phyloP scores from a whole-genome alignment of 1,140 invertebrate genomes.

The Antheraea pernyi region DNA sequence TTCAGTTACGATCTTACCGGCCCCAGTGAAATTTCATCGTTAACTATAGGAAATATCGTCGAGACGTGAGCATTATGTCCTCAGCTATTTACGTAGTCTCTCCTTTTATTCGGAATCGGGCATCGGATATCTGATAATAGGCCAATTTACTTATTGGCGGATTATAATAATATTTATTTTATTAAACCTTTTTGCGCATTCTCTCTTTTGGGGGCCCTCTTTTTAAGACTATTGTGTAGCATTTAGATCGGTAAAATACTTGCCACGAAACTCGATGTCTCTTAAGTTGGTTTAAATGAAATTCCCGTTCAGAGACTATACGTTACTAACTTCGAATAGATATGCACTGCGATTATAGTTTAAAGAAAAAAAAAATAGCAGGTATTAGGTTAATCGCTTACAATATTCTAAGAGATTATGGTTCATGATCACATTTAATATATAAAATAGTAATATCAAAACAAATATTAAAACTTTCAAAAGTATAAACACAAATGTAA shows the following conservation, averaged over 20 bases:
- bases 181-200: slow-evolving; percentile 17
- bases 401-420: too few species aligned
- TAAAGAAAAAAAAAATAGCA: too few species aligned
- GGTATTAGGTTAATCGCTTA: too few species aligned
- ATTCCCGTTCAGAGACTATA: too few species aligned
- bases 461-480: too few species aligned
- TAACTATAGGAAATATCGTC: slow-evolving; percentile 49
- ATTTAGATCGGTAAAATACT: not conserved
- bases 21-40: slow-evolving; percentile 36
- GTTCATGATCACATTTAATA: too few species aligned
- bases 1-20: slow-evolving; percentile 56
- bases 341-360: too few species aligned
- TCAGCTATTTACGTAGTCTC: slow-evolving; percentile 10
- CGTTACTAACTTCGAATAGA: too few species aligned
- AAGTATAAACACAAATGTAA: too few species aligned
- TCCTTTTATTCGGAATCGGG: slow-evolving; percentile 19
- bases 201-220: not conserved
- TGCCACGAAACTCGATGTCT: not conserved
- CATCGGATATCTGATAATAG: slow-evolving; percentile 1
- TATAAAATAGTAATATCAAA: too few species aligned
- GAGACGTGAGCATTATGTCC: slow-evolving; percentile 36
- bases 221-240: not conserved
- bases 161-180: slow-evolving; percentile 21
- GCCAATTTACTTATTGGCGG: slow-evolving; percentile 21
- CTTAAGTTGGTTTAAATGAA: too few species aligned